Percentiles rank a stretch among this genome's conserved stretches.
phyloP scores from a whole-genome alignment of 2,888 invertebrate genomes.

The Acrocyrtus sp. region DNA sequence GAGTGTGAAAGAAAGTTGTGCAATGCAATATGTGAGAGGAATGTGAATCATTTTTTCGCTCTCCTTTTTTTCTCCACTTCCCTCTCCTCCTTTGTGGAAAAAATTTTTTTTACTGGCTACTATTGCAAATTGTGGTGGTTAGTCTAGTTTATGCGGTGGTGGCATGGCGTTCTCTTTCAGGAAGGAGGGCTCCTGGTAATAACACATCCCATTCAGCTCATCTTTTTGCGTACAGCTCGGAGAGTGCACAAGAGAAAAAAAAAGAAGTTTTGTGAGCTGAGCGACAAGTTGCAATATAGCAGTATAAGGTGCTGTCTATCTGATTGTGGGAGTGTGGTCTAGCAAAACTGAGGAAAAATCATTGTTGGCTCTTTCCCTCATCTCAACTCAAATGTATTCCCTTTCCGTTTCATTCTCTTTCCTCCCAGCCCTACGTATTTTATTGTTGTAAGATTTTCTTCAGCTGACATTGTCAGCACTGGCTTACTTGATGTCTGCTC shows the following conservation, averaged over 20 bases:
- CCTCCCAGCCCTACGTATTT: too few species aligned
- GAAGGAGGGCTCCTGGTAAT: not conserved
- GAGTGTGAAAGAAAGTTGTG: constrained; percentile 19
- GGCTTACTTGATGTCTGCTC: too few species aligned
- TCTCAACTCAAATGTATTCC: too few species aligned
- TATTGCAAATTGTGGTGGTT: constrained; percentile 31
- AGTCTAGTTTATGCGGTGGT: not conserved
- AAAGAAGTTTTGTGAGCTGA: too few species aligned
- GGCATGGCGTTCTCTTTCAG: not conserved
- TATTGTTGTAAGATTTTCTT: too few species aligned
- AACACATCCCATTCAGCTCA: not conserved
- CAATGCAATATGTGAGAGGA: constrained; percentile 32
- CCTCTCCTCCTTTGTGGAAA: too few species aligned
- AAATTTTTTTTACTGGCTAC: too few species aligned
- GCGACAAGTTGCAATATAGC: constrained; percentile 31
- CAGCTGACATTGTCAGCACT: not conserved
- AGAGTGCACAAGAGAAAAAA: constrained; percentile 4
- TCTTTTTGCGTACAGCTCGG: constrained; percentile 3
- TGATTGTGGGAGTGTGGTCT: not conserved
- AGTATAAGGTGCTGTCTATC: not conserved
- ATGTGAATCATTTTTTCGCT: constrained; percentile 33
- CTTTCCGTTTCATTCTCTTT: too few species aligned
- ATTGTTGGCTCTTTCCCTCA: not conserved
- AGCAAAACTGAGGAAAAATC: not conserved
- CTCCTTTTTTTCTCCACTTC: too few species aligned